Evolutionary conservation across 2,888 invertebrate genomes (phyloP).

Genomic region (Parnassius orleans): DNA sequence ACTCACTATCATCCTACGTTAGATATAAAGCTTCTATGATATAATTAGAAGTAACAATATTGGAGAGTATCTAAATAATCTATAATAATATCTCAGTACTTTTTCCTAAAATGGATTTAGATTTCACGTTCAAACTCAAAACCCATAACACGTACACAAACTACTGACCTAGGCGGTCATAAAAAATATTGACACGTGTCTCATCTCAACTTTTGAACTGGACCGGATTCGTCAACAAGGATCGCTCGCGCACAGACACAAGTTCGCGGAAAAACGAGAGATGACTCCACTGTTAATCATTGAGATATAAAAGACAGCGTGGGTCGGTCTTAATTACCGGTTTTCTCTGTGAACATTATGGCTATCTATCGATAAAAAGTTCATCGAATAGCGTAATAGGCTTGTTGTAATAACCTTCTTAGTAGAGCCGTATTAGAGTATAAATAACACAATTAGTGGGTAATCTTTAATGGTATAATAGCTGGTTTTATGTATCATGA

Average conservation of each 20-base stretch:
- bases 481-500: constrained; percentile 28
- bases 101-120: too few relatives aligned
- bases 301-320: not conserved
- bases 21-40: too few relatives aligned
- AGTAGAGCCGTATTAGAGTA: constrained; percentile 30
- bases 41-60: too few relatives aligned
- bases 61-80: too few relatives aligned
- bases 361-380: constrained; percentile 15
- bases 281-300: constrained; percentile 12
- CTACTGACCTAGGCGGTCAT: too few relatives aligned
- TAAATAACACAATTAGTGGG: constrained; percentile 44
- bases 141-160: too few relatives aligned
- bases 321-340: constrained; percentile 16
- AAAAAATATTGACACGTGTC: not conserved
- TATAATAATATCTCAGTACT: too few relatives aligned
- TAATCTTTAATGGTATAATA: constrained; percentile 36
- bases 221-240: constrained; percentile 2
- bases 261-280: constrained; percentile 10
- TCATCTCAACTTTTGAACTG: constrained; percentile 1
- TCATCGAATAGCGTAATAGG: constrained; percentile 15
- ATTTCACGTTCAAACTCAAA: too few relatives aligned
- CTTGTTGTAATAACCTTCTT: constrained; percentile 15
- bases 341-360: constrained; percentile 13
- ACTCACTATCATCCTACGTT: too few relatives aligned
- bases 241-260: not conserved